phyloP scores from a whole-genome alignment of 2,888 invertebrate genomes.

The Drosophila setosimentum region DNA sequence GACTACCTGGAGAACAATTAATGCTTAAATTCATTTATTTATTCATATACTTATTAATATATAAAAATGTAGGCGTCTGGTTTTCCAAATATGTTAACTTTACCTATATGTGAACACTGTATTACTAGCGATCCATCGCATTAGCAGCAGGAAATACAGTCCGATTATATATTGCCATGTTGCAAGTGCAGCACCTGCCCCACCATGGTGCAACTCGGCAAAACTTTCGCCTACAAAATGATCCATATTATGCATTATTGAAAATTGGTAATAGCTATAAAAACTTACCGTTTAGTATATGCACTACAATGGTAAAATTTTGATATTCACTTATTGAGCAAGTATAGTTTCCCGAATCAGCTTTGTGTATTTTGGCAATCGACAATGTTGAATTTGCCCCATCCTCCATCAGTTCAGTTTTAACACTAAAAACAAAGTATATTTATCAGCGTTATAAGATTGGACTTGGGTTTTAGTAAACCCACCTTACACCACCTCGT shows the following conservation, averaged over 20 bases:
- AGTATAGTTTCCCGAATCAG: slow-evolving; percentile 87
- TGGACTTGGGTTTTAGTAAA: not conserved
- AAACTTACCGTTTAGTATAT: slow-evolving; percentile 86
- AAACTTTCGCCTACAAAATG: slow-evolving; percentile 87
- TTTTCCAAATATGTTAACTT: slow-evolving; percentile 55
- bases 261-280: not conserved
- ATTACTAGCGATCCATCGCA: slow-evolving; percentile 55
- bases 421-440: slow-evolving; percentile 84
- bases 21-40: slow-evolving; percentile 30
- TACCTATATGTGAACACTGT: slow-evolving; percentile 73
- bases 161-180: slow-evolving; percentile 62
- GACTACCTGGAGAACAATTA: slow-evolving; percentile 40
- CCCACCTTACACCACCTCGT: slow-evolving; percentile 86
- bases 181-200: slow-evolving; percentile 80
- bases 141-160: slow-evolving; percentile 67
- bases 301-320: slow-evolving; percentile 86
- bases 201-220: slow-evolving; percentile 87
- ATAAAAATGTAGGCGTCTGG: slow-evolving; percentile 29
- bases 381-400: slow-evolving; percentile 86
- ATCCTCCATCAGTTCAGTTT: slow-evolving; percentile 86
- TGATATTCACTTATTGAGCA: slow-evolving; percentile 86
- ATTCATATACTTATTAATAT: slow-evolving; percentile 10
- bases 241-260: not conserved
- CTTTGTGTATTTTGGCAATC: slow-evolving; percentile 86
- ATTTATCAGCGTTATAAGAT: not conserved